Base-by-base conservation (phyloP, 1,140 invertebrate species). In the Drosophila quadrilineata region DNA sequence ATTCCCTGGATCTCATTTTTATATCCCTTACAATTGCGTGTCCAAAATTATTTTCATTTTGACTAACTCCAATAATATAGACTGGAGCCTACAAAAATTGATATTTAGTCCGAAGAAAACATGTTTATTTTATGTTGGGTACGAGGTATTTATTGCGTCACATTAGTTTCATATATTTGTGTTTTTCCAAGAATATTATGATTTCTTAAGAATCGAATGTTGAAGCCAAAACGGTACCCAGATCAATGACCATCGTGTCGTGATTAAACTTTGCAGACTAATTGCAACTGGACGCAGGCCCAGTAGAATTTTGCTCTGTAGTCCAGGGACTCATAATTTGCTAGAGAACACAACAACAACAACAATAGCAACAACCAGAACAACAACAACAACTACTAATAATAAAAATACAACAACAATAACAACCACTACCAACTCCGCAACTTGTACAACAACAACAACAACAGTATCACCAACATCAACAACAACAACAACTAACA, bases 221-320 rank as follows among this genome's bases (percentile, higher is more conserved):
- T n/a, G n/a, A n/a, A n/a, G n/a, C n/a, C n/a, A n/a, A n/a, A n/a
- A n/a, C n/a, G n/a, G n/a, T n/a, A n/a, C 17, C 66, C 28, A 41
- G 53, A 36, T 16, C 17, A 31, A 43, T 36, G 29, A 38, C 40
- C 29, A 21, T n/a, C n/a, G n/a, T n/a, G n/a, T n/a, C n/a, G n/a
- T 75, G 59, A 49, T 65, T 80, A 24, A 41, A 63, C 64, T 60
- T 80, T 87, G 38, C 87, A 89, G 88, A 76, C 88, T 89, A 22
- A 73, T 89, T 70, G 67, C 75, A 53, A 89, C 85, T 64, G 88
- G 88, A 71, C 88, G 88, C 69, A 87, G 88, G 50, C 88, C 88
- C 40, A 89, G 88, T 89, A 85, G 72, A 87, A 64, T 89, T 62
- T 75, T 89, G 59, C 80, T 86, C 68, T 73, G 74, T 75, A 89